Percentiles rank a stretch among this genome's conserved stretches.
These are phyloP conservation scores for Callocephalon fimbriatum DNA, from an alignment of 2,113 vertebrate genomes.

Conservation along the genomic window DNA sequence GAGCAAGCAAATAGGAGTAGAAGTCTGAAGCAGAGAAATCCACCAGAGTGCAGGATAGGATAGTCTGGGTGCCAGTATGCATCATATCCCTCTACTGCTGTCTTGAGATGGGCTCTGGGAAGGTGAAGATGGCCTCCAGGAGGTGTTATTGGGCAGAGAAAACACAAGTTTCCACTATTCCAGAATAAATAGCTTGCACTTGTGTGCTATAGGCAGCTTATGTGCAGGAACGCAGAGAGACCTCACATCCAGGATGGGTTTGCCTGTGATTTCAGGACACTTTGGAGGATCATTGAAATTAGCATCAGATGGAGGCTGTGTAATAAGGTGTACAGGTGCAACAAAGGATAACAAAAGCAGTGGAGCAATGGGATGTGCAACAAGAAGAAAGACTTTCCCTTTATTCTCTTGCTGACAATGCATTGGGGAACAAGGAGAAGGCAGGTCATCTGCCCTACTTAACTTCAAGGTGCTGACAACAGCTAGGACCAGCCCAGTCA, in stretches of 20 bases:
- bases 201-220: neutral
- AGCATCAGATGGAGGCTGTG: neutral
- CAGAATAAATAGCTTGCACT: neutral
- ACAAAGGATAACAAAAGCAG: neutral
- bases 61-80: neutral
- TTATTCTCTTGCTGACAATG: fast-evolving
- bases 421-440: neutral
- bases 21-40: neutral
- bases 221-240: neutral
- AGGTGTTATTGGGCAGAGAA: neutral
- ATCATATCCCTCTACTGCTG: neutral
- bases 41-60: too few species aligned
- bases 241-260: neutral
- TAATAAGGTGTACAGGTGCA: neutral
- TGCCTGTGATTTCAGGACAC: neutral
- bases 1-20: neutral
- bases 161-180: neutral
- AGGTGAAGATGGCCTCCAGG: neutral
- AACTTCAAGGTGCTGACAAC: neutral
- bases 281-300: neutral
- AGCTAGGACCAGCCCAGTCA: neutral
- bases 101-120: neutral
- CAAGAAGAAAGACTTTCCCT: neutral
- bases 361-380: neutral
- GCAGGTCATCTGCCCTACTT: neutral